Base-by-base conservation (phyloP, 2,797 vertebrate species). In the Pogoniulus pusillus region DNA sequence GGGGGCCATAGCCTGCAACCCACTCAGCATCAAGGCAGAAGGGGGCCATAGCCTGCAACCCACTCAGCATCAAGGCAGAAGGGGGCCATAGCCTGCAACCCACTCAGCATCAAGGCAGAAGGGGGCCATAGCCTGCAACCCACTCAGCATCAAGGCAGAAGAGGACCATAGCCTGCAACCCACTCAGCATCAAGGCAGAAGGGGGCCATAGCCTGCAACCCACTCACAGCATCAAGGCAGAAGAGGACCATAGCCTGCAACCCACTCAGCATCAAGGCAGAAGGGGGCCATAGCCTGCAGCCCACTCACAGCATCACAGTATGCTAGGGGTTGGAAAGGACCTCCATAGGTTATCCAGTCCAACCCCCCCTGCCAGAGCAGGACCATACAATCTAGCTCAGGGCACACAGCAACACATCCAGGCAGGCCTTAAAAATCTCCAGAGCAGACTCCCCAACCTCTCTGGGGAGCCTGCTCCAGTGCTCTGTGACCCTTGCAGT, bases 211-310 rank as follows among this genome's bases (percentile, higher is more conserved):
- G 45, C 22, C 16, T 7, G 35, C 32, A 4, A 13, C 43, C 35
- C 12, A 0, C 11, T 19, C 2, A 0, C 16, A 17, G 34, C 4
- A 39, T 19, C 2, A 0, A 1, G 17, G 4, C 0, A 4, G 16
- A 49, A 10, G 12, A 7, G 5, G 1, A 4, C 2, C 16, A 10
- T 0, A 16, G 45, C 22, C 16, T 7, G 35, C 32, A 4, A 13
- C 43, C 35, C 12, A 0, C 11, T 19, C 2, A 0, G n/a, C n/a
- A n/a, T n/a, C n/a, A n/a, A 1, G 17, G 4, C 0, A 4, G 16
- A 49, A 10, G 12, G 7, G 5, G 1, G 4, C 2, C 16, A 10
- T 0, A 16, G 45, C 22, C 16, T 7, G 35, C 32, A 4, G 13
- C 43, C 35, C 12, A 0, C 11, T 19, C 2, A 0, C 16, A 17